Evolutionary conservation across 2,888 invertebrate species (phyloP), one percentile per base, ranked within the genome.

Genomic region (Phania funesta): DNA sequence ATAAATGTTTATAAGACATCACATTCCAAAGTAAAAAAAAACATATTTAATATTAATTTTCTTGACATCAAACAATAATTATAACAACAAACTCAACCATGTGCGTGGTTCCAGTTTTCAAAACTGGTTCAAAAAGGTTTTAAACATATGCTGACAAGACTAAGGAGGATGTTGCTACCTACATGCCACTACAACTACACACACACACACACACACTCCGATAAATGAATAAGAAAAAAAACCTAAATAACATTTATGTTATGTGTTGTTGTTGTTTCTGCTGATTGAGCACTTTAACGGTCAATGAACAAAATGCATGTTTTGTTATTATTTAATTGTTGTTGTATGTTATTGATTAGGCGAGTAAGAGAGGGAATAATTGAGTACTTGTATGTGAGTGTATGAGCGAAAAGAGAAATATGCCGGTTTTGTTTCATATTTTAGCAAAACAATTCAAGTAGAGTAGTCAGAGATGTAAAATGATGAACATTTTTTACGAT

Each of bases 71-170:
- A 44, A 44, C 6, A 44, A 5, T 16, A 11, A 46, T 6, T 11
- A 74, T n/a, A 46, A 50, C 11, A 70, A 22, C 22, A 48, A 52
- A 29, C 3, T 5, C 3, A 38, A 38, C 56, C 70, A 65, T 78
- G 71, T 78, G 78, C 78, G 65, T 71, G 50, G 78, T 48, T 29
- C 7, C 18, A 26, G 24, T 71, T 60, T 78, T 38, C 0, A 58
- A 78, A 78, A 78, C 78, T 78, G 65, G 78, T 78, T 78, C 71
- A 78, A 78, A 52, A 71, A 71, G 65, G 64, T 65, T 41, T 77
- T 24, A 8, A 64, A 20, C 50, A 60, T 16, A 32, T 16, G 29
- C n/a, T 35, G 75, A 67, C 75, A 65, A 65, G 62, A 56, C 64
- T 67, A 41, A 58, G 71, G 71, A 78, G 78, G 78, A 78, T 78